phyloP scores from a whole-genome alignment of 2,113 vertebrate genomes.

The Microtus pennsylvanicus region DNA sequence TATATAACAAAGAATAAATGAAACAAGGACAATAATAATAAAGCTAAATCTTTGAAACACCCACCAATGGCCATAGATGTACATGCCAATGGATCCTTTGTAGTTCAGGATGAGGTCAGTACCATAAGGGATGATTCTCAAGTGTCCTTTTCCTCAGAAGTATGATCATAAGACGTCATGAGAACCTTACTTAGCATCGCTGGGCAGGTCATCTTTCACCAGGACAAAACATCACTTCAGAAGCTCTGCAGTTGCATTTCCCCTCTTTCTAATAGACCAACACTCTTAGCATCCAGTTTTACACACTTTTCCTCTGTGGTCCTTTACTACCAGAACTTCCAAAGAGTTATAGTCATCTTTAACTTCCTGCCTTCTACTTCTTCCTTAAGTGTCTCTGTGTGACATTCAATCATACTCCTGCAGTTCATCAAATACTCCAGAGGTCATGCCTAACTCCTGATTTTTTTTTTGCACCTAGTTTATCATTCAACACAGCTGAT shows the following conservation, averaged over 20 bases:
- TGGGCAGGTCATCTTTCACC: background rate
- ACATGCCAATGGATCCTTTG: background rate
- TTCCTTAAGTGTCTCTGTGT: background rate
- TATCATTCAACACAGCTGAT: background rate
- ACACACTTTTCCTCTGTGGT: background rate
- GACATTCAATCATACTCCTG: background rate
- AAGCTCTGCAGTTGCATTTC: background rate
- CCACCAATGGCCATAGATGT: background rate
- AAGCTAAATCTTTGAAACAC: background rate
- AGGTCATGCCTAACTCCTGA: background rate
- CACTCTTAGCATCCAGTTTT: background rate
- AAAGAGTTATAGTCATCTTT: background rate
- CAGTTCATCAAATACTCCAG: background rate
- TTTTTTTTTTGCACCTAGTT: background rate
- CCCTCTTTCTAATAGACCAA: background rate
- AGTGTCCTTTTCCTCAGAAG: background rate
- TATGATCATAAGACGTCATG: background rate
- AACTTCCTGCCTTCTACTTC: background rate
- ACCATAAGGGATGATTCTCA: fast-evolving
- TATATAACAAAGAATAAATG: background rate
- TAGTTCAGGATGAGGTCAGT: background rate
- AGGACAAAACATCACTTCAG: background rate
- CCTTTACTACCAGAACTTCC: background rate
- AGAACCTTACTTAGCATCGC: background rate
- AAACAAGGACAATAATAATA: background rate